Evolutionary conservation across 1,140 invertebrate species (phyloP).

Genomic region (Brachionus plicatilis): DNA sequence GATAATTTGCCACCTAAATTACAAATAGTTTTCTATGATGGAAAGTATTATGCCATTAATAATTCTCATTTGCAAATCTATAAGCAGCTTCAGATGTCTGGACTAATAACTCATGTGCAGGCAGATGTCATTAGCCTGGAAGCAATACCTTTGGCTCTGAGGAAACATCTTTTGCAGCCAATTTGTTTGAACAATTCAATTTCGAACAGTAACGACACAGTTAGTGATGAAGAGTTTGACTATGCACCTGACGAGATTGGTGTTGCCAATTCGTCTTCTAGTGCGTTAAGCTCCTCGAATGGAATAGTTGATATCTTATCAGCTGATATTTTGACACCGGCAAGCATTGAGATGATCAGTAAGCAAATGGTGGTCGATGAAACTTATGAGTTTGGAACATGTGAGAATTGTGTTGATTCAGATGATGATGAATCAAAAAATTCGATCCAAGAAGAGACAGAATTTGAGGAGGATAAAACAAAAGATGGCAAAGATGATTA

Average conservation of each 20-base stretch:
- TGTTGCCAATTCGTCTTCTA: slow-evolving; percentile 8
- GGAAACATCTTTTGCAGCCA: slow-evolving; percentile 20
- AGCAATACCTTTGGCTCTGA: slow-evolving; percentile 15
- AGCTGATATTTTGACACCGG: slow-evolving; percentile 14
- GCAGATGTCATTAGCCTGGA: slow-evolving; percentile 35
- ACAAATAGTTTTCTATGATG: slow-evolving; percentile 37
- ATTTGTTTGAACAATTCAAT: slow-evolving; percentile 8
- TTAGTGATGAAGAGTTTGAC: background rate
- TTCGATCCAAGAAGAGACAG: background rate
- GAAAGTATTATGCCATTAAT: slow-evolving; percentile 37
- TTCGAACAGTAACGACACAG: background rate
- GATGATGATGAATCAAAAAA: slow-evolving; percentile 4
- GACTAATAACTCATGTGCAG: slow-evolving; percentile 35
- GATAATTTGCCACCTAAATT: slow-evolving; percentile 37
- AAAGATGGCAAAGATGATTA: background rate
- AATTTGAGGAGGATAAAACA: background rate
- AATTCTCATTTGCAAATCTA: slow-evolving; percentile 39
- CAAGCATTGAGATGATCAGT: slow-evolving; percentile 17
- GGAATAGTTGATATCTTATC: background rate
- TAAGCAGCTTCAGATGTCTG: slow-evolving; percentile 29
- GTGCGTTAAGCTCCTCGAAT: background rate
- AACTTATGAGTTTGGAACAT: slow-evolving; percentile 38
- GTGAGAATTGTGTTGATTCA: slow-evolving; percentile 38
- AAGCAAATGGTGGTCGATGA: slow-evolving; percentile 36
- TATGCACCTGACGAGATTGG: background rate